These are phyloP conservation scores for Tethea ocularis DNA, from an alignment of 2,888 invertebrate species.

Conservation along the genomic window DNA sequence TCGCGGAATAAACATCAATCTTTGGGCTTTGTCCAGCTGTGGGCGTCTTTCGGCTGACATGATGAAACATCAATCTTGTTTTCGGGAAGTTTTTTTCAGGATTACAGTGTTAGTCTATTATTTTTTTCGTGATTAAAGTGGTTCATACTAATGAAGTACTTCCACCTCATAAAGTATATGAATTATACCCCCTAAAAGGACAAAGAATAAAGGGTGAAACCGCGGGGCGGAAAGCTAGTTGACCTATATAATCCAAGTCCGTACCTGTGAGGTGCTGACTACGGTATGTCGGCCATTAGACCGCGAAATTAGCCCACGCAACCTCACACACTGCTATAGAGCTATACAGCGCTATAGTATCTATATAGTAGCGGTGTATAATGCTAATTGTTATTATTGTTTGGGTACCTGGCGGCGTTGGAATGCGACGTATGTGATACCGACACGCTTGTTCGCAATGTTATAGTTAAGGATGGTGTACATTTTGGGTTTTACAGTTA, in stretches of 20 bases:
- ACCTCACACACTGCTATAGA: slow-evolving; percentile 31
- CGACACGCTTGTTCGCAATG: slow-evolving; percentile 2
- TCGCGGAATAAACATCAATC: too few relatives aligned
- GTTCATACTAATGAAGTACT: too few relatives aligned
- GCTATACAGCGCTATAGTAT: background rate
- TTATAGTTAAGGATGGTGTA: background rate
- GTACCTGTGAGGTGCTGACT: slow-evolving; percentile 24
- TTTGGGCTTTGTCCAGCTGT: too few relatives aligned
- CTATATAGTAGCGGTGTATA: slow-evolving; percentile 5
- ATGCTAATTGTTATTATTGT: slow-evolving; percentile 54
- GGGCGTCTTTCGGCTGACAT: too few relatives aligned
- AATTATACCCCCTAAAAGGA: too few relatives aligned
- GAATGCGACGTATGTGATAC: slow-evolving; percentile 13
- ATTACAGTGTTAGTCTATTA: too few relatives aligned
- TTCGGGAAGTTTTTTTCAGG: too few relatives aligned
- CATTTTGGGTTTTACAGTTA: background rate
- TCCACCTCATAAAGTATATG: too few relatives aligned
- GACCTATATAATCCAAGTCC: slow-evolving; percentile 19
- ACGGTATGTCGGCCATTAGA: slow-evolving; percentile 54
- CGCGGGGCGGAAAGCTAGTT: too few relatives aligned
- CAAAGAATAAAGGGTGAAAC: too few relatives aligned
- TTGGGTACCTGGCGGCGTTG: slow-evolving; percentile 33
- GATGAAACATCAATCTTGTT: too few relatives aligned
- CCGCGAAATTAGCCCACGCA: slow-evolving; percentile 54
- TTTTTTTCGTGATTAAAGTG: too few relatives aligned